phyloP scores from a whole-genome alignment of 2,797 vertebrate species.

The Triplophysa bombifrons region DNA sequence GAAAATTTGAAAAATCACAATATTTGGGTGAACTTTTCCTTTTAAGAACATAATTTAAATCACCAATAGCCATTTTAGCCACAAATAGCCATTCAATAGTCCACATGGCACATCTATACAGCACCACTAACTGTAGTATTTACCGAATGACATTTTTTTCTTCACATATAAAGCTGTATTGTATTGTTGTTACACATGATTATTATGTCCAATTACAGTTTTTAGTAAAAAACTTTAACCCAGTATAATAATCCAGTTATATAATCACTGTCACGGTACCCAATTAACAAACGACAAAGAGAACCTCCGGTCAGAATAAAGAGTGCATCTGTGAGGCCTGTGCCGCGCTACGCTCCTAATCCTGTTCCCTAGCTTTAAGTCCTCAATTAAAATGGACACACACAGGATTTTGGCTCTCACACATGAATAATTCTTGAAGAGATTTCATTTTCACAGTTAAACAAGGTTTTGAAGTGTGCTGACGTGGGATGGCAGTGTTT shows the following conservation, averaged over 20 bases:
- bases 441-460: constrained; percentile 1
- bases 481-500: neutral
- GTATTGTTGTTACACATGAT: constrained; percentile 6
- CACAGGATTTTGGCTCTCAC: constrained; percentile 2
- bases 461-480: neutral
- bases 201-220: constrained; percentile 44
- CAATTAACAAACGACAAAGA: constrained; percentile 44
- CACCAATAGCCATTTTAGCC: too few relatives aligned
- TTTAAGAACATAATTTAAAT: too few relatives aligned
- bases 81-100: too few relatives aligned
- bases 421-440: constrained; percentile 10
- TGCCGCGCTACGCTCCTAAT: constrained; percentile 22
- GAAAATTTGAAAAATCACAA: too few relatives aligned
- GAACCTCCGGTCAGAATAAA: constrained; percentile 50
- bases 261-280: constrained; percentile 51
- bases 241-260: constrained; percentile 54
- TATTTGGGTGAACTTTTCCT: too few relatives aligned
- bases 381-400: neutral
- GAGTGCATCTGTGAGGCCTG: constrained; percentile 44
- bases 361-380: constrained; percentile 13
- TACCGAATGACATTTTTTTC: neutral
- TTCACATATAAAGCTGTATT: neutral
- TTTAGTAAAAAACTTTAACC: constrained; percentile 38
- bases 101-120: too few relatives aligned
- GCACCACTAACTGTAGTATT: too few relatives aligned